phyloP scores from a whole-genome alignment of 2,888 invertebrate genomes.

The Pharmacophagus antenor region DNA sequence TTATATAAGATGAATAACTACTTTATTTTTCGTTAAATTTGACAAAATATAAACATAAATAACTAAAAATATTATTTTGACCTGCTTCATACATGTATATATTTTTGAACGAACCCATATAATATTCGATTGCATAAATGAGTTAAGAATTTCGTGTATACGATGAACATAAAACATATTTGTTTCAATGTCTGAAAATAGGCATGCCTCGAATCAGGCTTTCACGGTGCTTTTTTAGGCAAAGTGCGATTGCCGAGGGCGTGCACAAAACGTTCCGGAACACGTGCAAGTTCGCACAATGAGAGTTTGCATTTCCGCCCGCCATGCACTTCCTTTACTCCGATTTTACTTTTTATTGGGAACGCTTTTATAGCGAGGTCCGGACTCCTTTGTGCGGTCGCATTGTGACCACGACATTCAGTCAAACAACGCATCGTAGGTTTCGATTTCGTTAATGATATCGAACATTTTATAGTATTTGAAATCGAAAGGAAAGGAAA shows the following conservation, averaged over 20 bases:
- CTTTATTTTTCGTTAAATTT: too few species aligned
- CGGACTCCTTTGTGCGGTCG: slow-evolving; percentile 65
- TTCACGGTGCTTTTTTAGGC: slow-evolving; percentile 50
- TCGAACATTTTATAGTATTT: slow-evolving; percentile 67
- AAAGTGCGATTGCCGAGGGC: slow-evolving; percentile 54
- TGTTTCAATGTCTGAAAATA: slow-evolving; percentile 50
- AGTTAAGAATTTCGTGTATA: background rate
- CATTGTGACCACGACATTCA: slow-evolving; percentile 73
- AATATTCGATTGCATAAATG: background rate
- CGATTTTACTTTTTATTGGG: slow-evolving; percentile 76
- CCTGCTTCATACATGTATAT: too few species aligned
- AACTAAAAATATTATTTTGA: too few species aligned
- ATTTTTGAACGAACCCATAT: too few species aligned
- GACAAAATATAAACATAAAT: too few species aligned
- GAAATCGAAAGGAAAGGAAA: slow-evolving; percentile 74
- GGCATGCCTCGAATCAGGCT: slow-evolving; percentile 52
- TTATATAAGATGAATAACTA: background rate
- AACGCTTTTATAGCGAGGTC: slow-evolving; percentile 68
- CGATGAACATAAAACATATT: background rate
- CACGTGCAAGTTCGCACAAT: slow-evolving; percentile 80
- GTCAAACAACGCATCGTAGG: slow-evolving; percentile 72
- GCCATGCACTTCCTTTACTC: slow-evolving; percentile 78
- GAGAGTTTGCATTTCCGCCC: slow-evolving; percentile 79
- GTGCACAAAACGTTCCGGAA: slow-evolving; percentile 74
- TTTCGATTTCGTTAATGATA: slow-evolving; percentile 81